Evolutionary conservation across 2,888 invertebrate species (phyloP).

Genomic region (Sialis fuliginosa): DNA sequence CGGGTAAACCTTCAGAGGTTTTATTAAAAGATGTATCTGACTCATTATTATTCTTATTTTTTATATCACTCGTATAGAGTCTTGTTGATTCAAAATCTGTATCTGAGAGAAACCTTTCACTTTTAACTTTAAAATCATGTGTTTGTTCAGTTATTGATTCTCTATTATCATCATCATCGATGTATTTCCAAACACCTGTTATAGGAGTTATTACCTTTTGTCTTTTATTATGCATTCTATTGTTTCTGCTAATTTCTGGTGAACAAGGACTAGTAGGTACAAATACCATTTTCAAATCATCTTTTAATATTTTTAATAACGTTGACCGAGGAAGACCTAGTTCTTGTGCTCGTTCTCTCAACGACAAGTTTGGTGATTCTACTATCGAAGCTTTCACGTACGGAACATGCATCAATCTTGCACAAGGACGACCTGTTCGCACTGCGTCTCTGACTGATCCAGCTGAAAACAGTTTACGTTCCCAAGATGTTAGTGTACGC

Average conservation of each 20-base stretch:
- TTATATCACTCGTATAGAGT: too few species aligned
- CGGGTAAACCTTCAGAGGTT: too few species aligned
- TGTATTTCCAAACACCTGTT: not conserved
- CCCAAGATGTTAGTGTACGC: slow-evolving; percentile 19
- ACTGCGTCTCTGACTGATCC: slow-evolving; percentile 27
- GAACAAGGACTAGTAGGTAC: slow-evolving; percentile 4
- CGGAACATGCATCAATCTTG: slow-evolving; percentile 18
- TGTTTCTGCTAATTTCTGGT: not conserved
- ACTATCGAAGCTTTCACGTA: slow-evolving; percentile 23
- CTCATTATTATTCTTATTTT: too few species aligned
- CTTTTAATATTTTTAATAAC: slow-evolving; percentile 23
- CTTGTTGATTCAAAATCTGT: too few species aligned
- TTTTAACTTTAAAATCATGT: too few species aligned
- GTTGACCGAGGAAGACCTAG: slow-evolving; percentile 25
- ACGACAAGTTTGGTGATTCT: slow-evolving; percentile 23
- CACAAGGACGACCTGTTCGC: slow-evolving; percentile 23
- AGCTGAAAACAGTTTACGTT: slow-evolving; percentile 24
- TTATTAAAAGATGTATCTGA: too few species aligned
- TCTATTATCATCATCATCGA: not conserved
- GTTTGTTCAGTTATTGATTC: too few species aligned
- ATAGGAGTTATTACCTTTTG: not conserved
- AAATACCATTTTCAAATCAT: slow-evolving; percentile 20
- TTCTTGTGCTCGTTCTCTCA: slow-evolving; percentile 24
- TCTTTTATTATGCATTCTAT: not conserved
- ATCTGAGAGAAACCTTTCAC: too few species aligned